These are phyloP conservation scores for Apeltes quadracus DNA, from an alignment of 2,113 vertebrate species.

Conservation along the genomic window DNA sequence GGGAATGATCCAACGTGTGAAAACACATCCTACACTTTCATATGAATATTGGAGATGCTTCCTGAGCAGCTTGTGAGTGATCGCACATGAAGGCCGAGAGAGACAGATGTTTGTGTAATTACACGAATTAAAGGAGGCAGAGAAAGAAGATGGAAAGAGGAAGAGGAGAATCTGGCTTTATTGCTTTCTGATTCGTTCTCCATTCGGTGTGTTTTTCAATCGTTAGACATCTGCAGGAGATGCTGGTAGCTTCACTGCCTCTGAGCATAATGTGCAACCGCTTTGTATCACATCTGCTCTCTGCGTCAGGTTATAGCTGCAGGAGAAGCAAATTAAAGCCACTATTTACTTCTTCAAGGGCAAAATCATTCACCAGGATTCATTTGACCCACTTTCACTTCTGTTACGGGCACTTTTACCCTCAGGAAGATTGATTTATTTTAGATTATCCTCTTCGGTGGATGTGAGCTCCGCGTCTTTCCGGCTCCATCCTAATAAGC, in stretches of 20 bases:
- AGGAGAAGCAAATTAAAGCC: conserved; percentile 26
- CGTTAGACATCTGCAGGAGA: conserved; percentile 16
- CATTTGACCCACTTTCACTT: neutral
- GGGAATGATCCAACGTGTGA: conserved; percentile 8
- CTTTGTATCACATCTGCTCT: conserved; percentile 35
- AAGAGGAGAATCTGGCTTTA: neutral
- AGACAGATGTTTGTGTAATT: conserved; percentile 40
- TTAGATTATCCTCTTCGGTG: neutral
- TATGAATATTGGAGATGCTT: conserved; percentile 7
- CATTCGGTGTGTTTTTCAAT: neutral
- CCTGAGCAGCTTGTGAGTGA: conserved; percentile 8
- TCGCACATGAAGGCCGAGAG: neutral
- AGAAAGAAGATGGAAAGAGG: neutral
- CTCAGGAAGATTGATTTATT: neutral
- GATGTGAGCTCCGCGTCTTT: no score
- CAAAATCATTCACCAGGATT: conserved; percentile 9
- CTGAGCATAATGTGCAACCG: conserved; percentile 23
- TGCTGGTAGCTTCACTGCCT: neutral
- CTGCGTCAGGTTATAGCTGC: conserved; percentile 34
- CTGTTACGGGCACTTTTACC: conserved; percentile 8
- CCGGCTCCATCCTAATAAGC: no score
- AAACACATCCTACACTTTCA: conserved; percentile 1
- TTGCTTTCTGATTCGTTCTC: conserved; percentile 15
- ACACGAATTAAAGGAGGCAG: conserved; percentile 17
- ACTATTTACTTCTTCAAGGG: conserved; percentile 28